phyloP scores from a whole-genome alignment of 2,888 invertebrate genomes.

The Meta bourneti region DNA sequence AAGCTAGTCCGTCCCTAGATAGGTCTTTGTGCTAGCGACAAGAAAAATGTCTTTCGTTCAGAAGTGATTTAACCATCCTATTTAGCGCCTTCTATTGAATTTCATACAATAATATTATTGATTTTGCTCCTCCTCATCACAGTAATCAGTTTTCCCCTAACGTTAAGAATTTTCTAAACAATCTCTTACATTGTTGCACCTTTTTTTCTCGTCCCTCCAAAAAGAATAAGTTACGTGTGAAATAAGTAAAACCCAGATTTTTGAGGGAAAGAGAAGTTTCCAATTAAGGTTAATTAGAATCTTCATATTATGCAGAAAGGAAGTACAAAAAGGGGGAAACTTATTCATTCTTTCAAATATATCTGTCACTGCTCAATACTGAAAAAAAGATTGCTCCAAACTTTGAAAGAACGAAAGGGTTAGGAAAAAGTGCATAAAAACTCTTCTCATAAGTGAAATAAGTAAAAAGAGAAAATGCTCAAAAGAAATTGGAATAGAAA shows the following conservation, averaged over 20 bases:
- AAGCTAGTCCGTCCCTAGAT: too few species aligned
- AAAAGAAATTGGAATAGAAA: constrained; percentile 54
- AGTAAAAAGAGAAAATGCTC: constrained; percentile 6
- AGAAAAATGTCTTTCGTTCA: too few species aligned
- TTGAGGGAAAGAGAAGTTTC: neutral
- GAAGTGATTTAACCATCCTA: too few species aligned
- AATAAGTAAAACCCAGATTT: neutral
- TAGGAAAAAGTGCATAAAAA: neutral
- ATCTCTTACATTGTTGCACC: too few species aligned
- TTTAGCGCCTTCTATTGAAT: too few species aligned
- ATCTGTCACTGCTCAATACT: constrained; percentile 21
- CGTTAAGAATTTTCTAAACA: too few species aligned
- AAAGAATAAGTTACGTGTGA: neutral
- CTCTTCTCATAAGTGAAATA: constrained; percentile 28
- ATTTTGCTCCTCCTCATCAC: too few species aligned
- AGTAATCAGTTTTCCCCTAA: too few species aligned
- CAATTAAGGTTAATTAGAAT: constrained; percentile 36
- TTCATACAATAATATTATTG: too few species aligned
- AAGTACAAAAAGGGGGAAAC: neutral
- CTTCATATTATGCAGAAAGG: neutral
- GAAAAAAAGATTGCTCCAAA: constrained; percentile 16
- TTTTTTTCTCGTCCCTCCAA: neutral
- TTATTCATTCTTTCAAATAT: constrained; percentile 25
- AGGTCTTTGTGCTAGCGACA: too few species aligned
- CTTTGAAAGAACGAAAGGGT: constrained; percentile 11